phyloP scores from a whole-genome alignment of 2,113 vertebrate species.

The Microcebus murinus region DNA sequence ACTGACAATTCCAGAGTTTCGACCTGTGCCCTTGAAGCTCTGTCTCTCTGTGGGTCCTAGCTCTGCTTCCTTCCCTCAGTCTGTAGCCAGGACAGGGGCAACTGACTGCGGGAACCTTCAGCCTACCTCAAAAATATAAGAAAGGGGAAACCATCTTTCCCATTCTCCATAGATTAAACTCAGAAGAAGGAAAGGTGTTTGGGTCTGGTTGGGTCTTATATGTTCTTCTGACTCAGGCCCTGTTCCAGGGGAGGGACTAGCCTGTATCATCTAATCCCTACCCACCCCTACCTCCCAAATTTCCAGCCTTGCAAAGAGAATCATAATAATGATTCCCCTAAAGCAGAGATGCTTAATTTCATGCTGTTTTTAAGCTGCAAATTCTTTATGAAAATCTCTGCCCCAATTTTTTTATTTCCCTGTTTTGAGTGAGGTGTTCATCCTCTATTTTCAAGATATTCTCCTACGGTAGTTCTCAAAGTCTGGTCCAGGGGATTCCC shows the following conservation, averaged over 20 bases:
- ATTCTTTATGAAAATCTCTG: not conserved
- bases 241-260: not conserved
- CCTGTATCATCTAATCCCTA: not conserved
- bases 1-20: too few relatives aligned
- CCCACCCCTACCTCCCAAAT: not conserved
- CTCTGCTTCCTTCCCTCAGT: too few relatives aligned
- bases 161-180: not conserved
- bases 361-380: not conserved
- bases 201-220: fast-evolving
- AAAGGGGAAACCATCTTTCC: not conserved
- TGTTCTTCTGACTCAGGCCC: not conserved
- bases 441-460: not conserved
- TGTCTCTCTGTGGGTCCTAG: too few relatives aligned
- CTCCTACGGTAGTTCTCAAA: not conserved
- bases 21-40: too few relatives aligned
- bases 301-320: not conserved
- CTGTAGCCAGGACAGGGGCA: too few relatives aligned
- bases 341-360: not conserved
- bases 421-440: not conserved
- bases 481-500: not conserved
- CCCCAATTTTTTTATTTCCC: not conserved
- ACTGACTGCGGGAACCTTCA: too few relatives aligned
- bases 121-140: too few relatives aligned
- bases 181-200: not conserved
- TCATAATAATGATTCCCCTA: not conserved